Conservation (phyloP, 1,140 invertebrate species). For the Drosophila simulans region DNA sequence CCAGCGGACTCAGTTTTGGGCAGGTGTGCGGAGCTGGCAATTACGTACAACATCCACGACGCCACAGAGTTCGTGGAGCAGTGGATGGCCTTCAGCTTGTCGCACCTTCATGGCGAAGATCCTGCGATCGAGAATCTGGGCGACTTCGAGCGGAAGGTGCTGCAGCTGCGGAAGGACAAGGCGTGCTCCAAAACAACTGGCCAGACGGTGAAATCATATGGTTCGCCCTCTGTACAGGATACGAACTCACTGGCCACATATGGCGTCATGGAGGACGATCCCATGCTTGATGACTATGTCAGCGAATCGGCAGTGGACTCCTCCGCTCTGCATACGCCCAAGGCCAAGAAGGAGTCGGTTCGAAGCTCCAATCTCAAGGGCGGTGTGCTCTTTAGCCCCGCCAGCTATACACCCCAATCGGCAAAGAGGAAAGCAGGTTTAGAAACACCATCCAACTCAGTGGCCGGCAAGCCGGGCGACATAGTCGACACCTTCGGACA, state of each 20-base stretch:
- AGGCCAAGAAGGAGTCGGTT: slow-evolving; percentile 25
- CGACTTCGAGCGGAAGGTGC: slow-evolving; percentile 87
- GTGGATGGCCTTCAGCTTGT: slow-evolving; percentile 89
- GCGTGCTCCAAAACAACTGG: slow-evolving; percentile 27
- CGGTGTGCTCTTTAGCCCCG: slow-evolving; percentile 60
- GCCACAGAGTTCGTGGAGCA: slow-evolving; percentile 88
- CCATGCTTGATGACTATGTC: slow-evolving; percentile 67
- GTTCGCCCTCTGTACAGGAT: slow-evolving; percentile 13
- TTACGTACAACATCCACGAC: slow-evolving; percentile 86
- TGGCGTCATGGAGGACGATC: slow-evolving; percentile 56
- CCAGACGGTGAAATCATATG: slow-evolving; percentile 25
- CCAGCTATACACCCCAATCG: slow-evolving; percentile 61
- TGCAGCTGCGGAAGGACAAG: slow-evolving; percentile 85
- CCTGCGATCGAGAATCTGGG: slow-evolving; percentile 86
- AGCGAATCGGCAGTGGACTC: slow-evolving; percentile 26
- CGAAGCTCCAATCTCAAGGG: slow-evolving; percentile 35
- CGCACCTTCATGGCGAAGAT: slow-evolving; percentile 86
- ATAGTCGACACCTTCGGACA: slow-evolving; percentile 66
- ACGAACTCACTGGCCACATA: slow-evolving; percentile 49
- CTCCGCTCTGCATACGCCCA: slow-evolving; percentile 52
- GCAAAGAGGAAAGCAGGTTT: slow-evolving; percentile 23
- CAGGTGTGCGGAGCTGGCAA: slow-evolving; percentile 86
- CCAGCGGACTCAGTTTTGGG: slow-evolving; percentile 59
- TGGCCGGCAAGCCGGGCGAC: slow-evolving; percentile 51
- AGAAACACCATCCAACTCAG: not conserved